These are phyloP conservation scores for Euplagia quadripunctaria DNA, from an alignment of 2,888 invertebrate species.

Conservation along the genomic window DNA sequence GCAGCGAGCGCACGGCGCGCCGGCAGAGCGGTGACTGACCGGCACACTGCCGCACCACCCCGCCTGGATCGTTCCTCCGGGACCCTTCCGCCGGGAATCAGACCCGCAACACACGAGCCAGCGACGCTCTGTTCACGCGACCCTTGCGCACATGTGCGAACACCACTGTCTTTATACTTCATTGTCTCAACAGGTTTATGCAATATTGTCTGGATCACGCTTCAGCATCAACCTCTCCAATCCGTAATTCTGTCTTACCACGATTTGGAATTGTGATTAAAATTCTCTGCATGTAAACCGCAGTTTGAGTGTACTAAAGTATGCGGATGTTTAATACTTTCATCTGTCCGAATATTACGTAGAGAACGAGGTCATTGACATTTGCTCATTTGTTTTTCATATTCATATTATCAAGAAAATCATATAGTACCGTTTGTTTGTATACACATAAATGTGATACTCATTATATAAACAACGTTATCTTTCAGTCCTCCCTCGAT, in stretches of 20 bases:
- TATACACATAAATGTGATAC: slow-evolving; percentile 26
- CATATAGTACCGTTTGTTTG: slow-evolving; percentile 27
- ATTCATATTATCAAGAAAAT: slow-evolving; percentile 35
- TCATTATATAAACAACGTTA: slow-evolving; percentile 32
- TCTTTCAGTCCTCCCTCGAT: slow-evolving; percentile 47
- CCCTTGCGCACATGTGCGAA: slow-evolving; percentile 61
- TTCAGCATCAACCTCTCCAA: slow-evolving; percentile 33
- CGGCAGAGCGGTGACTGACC: slow-evolving; percentile 86
- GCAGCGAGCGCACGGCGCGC: slow-evolving; percentile 81
- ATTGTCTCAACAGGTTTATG: slow-evolving; percentile 58
- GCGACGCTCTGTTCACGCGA: slow-evolving; percentile 63
- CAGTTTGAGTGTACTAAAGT: slow-evolving; percentile 44
- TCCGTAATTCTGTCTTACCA: slow-evolving; percentile 31
- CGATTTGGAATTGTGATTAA: slow-evolving; percentile 40
- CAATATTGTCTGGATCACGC: slow-evolving; percentile 41
- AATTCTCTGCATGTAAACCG: slow-evolving; percentile 49
- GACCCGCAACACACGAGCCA: slow-evolving; percentile 68
- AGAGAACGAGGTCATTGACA: slow-evolving; percentile 49
- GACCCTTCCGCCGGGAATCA: slow-evolving; percentile 82
- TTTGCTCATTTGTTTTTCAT: slow-evolving; percentile 44
- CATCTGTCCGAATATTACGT: slow-evolving; percentile 49
- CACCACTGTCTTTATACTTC: slow-evolving; percentile 61
- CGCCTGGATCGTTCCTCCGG: slow-evolving; percentile 80
- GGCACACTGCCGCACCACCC: slow-evolving; percentile 84
- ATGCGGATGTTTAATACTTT: slow-evolving; percentile 46